A percentile compares a stretch with the other conserved stretches of the same genome.
Conservation (phyloP, 92 coral and sea anemone species). For the Porites cylindrica region DNA sequence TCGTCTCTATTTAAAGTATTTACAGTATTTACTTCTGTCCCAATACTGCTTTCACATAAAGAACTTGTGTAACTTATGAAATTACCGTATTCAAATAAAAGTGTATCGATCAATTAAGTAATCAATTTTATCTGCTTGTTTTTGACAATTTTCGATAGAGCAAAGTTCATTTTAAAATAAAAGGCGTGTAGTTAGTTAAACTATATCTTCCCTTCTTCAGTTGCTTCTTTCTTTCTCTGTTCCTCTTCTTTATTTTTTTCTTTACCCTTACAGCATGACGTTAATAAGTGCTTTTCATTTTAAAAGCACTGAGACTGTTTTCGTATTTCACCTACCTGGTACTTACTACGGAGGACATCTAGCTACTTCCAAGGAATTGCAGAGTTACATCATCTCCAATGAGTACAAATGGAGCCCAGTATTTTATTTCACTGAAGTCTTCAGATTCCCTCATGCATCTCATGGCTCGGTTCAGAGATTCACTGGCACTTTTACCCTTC, state of each 20-base stretch:
- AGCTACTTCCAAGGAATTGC: not conserved
- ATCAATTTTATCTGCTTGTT: not conserved
- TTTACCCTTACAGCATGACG: no score
- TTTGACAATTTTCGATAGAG: not conserved
- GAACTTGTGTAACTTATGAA: no score
- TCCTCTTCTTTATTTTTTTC: no score
- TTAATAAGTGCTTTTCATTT: not conserved
- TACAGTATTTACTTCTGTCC: no score
- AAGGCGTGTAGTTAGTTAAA: not conserved
- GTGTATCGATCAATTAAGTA: no score
- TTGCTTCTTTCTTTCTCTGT: not conserved
- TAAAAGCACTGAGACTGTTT: not conserved
- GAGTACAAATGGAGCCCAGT: slow-evolving; percentile 62
- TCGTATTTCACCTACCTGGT: not conserved
- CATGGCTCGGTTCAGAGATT: slow-evolving; percentile 44
- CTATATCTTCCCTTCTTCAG: slow-evolving; percentile 2
- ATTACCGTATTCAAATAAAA: no score
- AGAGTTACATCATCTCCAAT: slow-evolving; percentile 51
- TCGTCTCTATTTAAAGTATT: no score
- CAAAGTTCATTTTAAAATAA: not conserved
- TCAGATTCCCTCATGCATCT: slow-evolving; percentile 39
- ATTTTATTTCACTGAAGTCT: not conserved
- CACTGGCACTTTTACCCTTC: slow-evolving; percentile 22
- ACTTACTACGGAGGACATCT: not conserved
- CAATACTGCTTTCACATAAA: no score